Evolutionary conservation across 2,797 vertebrate genomes (phyloP), one percentile per base, ranked within the genome.

Genomic region (Okamejei kenojei): DNA sequence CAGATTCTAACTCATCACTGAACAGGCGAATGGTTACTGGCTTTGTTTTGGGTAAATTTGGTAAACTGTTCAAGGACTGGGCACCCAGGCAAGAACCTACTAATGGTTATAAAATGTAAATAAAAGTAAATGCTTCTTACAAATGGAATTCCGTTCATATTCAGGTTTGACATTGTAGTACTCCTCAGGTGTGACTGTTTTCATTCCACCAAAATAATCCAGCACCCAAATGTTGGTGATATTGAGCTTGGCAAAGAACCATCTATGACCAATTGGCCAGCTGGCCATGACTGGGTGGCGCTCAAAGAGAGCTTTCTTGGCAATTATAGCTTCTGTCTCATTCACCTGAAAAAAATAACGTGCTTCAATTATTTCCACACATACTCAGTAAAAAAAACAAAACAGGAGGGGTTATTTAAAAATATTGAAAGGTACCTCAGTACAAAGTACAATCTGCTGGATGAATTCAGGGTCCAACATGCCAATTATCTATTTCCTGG

Each of bases 161-260:
- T 96, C 95, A 0, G 97, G 96, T 0, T 96, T 94, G 17, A 97
- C 97, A 0, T 96, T 97, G 94, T 97, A 99, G 94, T 99, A 99
- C 0, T 98, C 97, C 10, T 98, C 97, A 0, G 98, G 97, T 0
- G 96, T 96, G 94, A 99, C 97, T 0, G 95, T 97, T 95, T 98
- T 98, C 92, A 98, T 94, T 15, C 99, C 99, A 1, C 98, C 99
- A 3, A 99, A 99, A 95, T 98, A 99, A 95, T 99, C 98, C 95
- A 99, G 93, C 61, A 99, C 97, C 98, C 98, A 99, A 94, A 99
- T 97, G 94, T 97, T 97, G 54, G 97, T 97, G 95, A 99, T 98
- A 95, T 98, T 97, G 95, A 99, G 96, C 95, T 98, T 99, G 93
- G 97, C 97, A 73, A 99, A 98, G 96, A 98, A 99, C 98, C 98